Evolutionary conservation across 2,113 vertebrate species (phyloP), one percentile per base, ranked within the genome.

Genomic region (Dasyornis broadbenti): DNA sequence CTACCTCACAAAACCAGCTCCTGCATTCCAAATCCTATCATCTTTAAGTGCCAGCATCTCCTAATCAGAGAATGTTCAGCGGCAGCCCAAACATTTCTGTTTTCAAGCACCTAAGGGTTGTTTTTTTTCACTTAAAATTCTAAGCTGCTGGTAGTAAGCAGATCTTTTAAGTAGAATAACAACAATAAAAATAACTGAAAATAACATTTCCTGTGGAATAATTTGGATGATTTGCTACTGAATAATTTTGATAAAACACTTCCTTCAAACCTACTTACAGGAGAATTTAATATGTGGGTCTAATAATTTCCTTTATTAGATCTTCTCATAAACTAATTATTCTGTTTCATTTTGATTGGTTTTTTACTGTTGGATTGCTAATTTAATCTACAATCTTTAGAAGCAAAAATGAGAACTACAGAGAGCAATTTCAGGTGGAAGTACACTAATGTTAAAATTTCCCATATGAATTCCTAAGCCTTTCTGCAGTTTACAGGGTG

Each of bases 401-500:
- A 56, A 80, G 47, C 16, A 66, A 76, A 82, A 90, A 59, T n/a
- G 37, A 87, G 23, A 87, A 47, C 71, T 73, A 39, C 27, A 23
- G 42, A 82, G 66, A 77, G 22, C 26, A 70, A 44, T 57, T 57
- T 82, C 54, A 95, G 50, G 42, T 26, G 42, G 35, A 78, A 49
- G 33, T 35, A 50, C 12, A 33, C 7, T 59, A 30, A 70, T 52
- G 70, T 17, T 59, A 60, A 77, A 79, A 90, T 86, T 91, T 73
- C 71, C 85, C 76, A 50, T 63, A 86, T 88, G 90, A 80, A 60
- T 92, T 88, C 86, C 69, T 88, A 88, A 95, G 52, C 49, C 52
- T 78, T 66, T 86, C 79, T 90, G 39, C 49, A 70, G 66, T 77
- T 94, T 88, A 83, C 63, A 47, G 47, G 39, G 47, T 86, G 63